Conservation (phyloP, 1,140 invertebrate species). For the Chrysopa pallens region DNA sequence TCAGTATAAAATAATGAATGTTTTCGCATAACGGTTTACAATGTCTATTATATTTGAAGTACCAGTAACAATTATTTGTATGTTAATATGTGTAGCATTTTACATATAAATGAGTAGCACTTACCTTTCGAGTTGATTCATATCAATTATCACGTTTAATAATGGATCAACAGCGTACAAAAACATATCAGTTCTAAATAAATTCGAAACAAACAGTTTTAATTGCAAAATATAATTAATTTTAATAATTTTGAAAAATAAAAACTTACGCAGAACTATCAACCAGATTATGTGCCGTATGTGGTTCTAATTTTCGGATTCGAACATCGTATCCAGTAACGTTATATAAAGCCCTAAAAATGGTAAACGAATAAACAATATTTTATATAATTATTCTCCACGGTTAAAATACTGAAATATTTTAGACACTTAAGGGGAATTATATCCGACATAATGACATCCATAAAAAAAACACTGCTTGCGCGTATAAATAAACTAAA, state of each 20-base stretch:
- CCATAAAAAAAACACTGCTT: no score
- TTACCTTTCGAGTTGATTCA: constrained; percentile 57
- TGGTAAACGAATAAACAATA: constrained; percentile 3
- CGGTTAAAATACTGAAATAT: no score
- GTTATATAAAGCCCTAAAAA: constrained; percentile 37
- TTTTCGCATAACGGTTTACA: no score
- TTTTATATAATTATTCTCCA: no score
- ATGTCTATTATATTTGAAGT: no score
- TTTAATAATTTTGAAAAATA: background rate
- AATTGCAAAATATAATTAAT: background rate
- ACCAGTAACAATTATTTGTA: no score
- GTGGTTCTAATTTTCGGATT: constrained; percentile 57
- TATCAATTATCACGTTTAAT: constrained; percentile 63
- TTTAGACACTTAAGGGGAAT: no score
- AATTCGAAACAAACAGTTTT: constrained; percentile 4
- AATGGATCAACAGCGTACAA: constrained; percentile 66
- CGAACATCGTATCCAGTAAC: constrained; percentile 59
- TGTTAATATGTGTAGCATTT: background rate
- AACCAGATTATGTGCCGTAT: constrained; percentile 34
- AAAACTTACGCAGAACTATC: constrained; percentile 47
- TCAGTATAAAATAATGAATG: no score
- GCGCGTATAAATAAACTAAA: no score
- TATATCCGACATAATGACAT: no score
- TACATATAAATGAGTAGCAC: constrained; percentile 8
- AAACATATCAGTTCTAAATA: constrained; percentile 63